Percentiles rank a stretch among this genome's conserved stretches.
Conservation (phyloP, 2,113 vertebrate genomes). For the Tragelaphus buxtoni region DNA sequence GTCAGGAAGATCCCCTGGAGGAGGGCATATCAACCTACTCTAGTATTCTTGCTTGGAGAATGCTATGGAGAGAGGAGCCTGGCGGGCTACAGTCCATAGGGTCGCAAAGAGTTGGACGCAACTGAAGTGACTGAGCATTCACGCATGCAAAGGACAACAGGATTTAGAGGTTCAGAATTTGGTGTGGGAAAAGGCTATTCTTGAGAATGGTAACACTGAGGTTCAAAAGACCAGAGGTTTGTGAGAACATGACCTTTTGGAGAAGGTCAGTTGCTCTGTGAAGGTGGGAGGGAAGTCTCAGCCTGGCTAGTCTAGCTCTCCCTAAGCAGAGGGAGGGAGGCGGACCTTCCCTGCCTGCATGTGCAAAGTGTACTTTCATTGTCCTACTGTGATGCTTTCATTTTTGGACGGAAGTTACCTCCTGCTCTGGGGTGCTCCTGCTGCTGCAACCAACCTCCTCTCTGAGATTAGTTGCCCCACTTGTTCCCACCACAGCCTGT, state of each 20-base stretch:
- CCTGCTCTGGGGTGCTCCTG: neutral
- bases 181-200: neutral
- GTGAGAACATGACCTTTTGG: neutral
- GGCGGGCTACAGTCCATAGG: neutral
- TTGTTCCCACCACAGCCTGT: neutral
- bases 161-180: neutral
- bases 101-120: rapidly evolving
- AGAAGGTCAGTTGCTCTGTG: neutral
- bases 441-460: neutral
- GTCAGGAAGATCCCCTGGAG: neutral
- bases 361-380: neutral
- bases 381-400: neutral
- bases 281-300: neutral
- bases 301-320: neutral
- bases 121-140: neutral
- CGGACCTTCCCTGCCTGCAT: neutral
- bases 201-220: neutral
- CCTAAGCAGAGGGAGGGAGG: neutral
- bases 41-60: neutral
- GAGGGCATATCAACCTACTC: neutral
- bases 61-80: neutral
- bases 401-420: neutral
- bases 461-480: neutral
- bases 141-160: neutral
- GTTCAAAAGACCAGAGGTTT: neutral